Base-by-base conservation (phyloP, 2,888 invertebrate genomes). In the Netelia inedita region DNA sequence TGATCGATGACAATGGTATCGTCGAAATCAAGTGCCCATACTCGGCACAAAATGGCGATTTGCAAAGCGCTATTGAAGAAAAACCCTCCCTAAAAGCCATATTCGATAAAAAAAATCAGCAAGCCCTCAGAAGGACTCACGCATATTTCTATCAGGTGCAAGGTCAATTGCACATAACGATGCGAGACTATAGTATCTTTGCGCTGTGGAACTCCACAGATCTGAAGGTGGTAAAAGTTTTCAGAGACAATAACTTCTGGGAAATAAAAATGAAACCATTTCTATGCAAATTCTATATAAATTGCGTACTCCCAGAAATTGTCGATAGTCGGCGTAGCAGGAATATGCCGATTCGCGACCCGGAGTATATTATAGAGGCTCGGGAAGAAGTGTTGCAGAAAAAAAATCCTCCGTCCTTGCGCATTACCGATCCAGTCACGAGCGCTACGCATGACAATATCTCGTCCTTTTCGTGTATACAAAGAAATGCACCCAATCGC, bases 1-100 rank as follows among this genome's bases (percentile, higher is more conserved):
- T n/a, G 6, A 81, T 88, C 28, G 89, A 81, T 50, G 61, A 71
- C 14, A 79, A 88, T 65, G 83, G 84, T 9, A 86, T 89, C 23
- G 82, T 89, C 2, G 88, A 89, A 73, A 81, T 90, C 2, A 89
- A 89, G 79, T 89, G 88, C 68, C 87, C 88, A 0, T 78, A 50
- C 14, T 80, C 79, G 19, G 87, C 84, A 19, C 35, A 71, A 23
- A 80, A 88, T 46, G 50, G 82, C 1, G 85, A 85, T 19, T 28
- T 85, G 16, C 28, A 85, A 16, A 66, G 75, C 3, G 85, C 87
- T 16, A 61, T 87, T 10, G 23, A 59, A 21, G 11, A 61, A 1
- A 71, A 68, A 6, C 46, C 73, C 2, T 61, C n/a, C 14, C 41
- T 83, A 0, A 63, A 72, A 19, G 69, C 41, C n/a, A n/a, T n/a